Evolutionary conservation across 2,113 vertebrate species (phyloP).

Genomic region (Nerophis ophidion): DNA sequence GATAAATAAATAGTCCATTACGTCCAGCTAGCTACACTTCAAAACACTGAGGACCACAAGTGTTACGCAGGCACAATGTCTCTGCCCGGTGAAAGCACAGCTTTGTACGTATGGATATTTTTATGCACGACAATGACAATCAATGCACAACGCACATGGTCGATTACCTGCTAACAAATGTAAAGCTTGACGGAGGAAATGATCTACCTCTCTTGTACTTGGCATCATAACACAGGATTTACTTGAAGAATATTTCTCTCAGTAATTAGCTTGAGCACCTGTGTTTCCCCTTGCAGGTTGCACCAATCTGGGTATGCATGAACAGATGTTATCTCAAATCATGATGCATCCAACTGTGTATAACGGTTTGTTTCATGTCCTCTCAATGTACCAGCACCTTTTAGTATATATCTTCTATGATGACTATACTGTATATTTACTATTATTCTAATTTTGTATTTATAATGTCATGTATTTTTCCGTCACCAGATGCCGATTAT

Average conservation of each 20-base stretch:
- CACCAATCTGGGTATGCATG: slow-evolving; percentile 6
- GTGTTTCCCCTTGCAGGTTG: slow-evolving; percentile 40
- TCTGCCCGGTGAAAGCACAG: slow-evolving; percentile 3
- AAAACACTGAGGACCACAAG: slow-evolving; percentile 26
- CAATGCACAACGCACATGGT: background rate
- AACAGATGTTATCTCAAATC: slow-evolving; percentile 25
- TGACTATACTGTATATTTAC: too few species aligned
- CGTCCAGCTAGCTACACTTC: slow-evolving; percentile 22
- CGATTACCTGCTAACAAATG: background rate
- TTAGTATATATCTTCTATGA: background rate
- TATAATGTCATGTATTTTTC: too few species aligned
- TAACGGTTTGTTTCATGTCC: background rate
- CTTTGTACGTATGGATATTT: slow-evolving; percentile 31
- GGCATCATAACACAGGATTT: background rate
- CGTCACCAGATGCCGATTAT: too few species aligned
- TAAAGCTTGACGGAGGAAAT: background rate
- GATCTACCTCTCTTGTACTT: background rate
- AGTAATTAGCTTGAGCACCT: slow-evolving; percentile 18
- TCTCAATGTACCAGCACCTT: background rate
- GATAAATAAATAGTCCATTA: slow-evolving; percentile 14
- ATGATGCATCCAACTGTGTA: slow-evolving; percentile 16
- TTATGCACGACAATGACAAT: background rate
- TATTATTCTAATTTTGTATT: too few species aligned
- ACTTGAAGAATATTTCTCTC: slow-evolving; percentile 5
- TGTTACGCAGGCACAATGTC: slow-evolving; percentile 17